These are phyloP conservation scores for Lamellibrachia satsuma DNA, from an alignment of 2,888 invertebrate genomes.

Conservation along the genomic window DNA sequence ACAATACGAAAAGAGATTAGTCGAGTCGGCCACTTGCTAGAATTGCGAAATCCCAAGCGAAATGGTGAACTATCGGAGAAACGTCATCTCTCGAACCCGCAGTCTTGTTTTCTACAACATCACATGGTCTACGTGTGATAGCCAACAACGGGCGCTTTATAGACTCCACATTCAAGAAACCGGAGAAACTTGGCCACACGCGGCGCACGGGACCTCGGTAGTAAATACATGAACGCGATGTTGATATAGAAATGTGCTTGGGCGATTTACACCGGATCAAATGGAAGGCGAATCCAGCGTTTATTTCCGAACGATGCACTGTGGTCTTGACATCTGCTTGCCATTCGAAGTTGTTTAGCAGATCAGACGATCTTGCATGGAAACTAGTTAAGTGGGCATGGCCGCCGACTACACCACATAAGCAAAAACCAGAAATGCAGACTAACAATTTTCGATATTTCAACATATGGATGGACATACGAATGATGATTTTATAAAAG, in stretches of 20 bases:
- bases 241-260: not conserved
- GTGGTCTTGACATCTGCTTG: not conserved
- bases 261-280: not conserved
- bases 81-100: not conserved
- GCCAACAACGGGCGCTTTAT: not conserved
- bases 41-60: not conserved
- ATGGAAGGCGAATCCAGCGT: not conserved
- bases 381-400: not conserved
- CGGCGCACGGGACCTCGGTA: not conserved
- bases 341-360: not conserved
- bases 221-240: conserved; percentile 5
- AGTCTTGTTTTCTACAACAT: not conserved
- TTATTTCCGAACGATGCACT: not conserved
- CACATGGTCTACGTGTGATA: not conserved
- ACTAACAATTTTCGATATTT: not conserved
- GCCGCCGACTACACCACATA: not conserved
- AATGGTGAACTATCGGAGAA: not conserved
- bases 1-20: not conserved
- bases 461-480: not conserved
- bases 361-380: not conserved
- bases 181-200: not conserved
- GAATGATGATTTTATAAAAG: too few species aligned
- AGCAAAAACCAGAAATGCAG: not conserved
- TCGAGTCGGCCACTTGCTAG: not conserved
- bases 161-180: not conserved